Evolutionary conservation across 2,797 vertebrate genomes (phyloP), one percentile per base, ranked within the genome.

Genomic region (Tragopan temminckii): DNA sequence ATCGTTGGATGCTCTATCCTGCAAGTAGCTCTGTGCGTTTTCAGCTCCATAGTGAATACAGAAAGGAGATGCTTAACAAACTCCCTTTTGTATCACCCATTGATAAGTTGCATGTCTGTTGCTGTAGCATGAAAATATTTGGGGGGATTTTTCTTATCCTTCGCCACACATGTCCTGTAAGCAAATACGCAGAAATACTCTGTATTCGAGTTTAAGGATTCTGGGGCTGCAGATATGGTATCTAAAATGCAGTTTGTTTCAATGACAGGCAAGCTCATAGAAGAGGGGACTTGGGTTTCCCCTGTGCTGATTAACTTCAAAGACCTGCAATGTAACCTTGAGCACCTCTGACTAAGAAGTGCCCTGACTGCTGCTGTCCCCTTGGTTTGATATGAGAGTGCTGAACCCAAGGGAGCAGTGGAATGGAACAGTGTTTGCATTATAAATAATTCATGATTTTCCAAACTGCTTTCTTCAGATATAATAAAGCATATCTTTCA

Each of bases 361-460:
- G 46, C 42, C 42, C 81, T 89, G 81, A 42, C 24, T 84, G 27
- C 70, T 92, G 40, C 62, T 64, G 31, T 66, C 21, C 58, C 20
- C 46, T 83, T 90, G 88, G 67, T 89, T 81, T 84, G 71, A 46
- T 76, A 83, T 33, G 52, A 76, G 74, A 74, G 81, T 1, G 6
- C 31, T 62, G 59, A 85, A 79, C 42, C 35, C 67, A 25, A 43
- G 77, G 45, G 80, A 93, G 16, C 3, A 88, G 50, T 70, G 68
- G 67, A 91, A 76, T 59, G 55, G 76, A 93, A 92, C 33, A 11
- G 35, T 83, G 93, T 67, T 66, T 94, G 92, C 78, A 7, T 33
- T 53, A 74, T 91, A 90, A 95, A 94, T 94, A 90, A 93, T 95
- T 85, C 68, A 94, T 78, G 74, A 29, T 59, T 75, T 89, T 90